Percentiles rank a stretch among this genome's conserved stretches.
phyloP scores from a whole-genome alignment of 2,888 invertebrate genomes.

The Eristalis intricaria region DNA sequence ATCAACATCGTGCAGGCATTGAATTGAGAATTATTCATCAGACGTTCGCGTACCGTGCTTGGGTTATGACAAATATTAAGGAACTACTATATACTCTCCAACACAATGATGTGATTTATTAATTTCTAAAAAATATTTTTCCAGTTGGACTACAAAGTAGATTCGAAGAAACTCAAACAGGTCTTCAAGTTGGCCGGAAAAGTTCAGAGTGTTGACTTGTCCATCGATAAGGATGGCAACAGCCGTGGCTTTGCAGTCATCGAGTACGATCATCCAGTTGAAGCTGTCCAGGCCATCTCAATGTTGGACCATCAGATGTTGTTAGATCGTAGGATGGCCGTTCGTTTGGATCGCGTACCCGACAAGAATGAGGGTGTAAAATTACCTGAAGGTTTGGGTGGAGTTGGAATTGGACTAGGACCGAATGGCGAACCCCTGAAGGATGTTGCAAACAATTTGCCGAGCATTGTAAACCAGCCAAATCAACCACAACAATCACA shows the following conservation, averaged over 20 bases:
- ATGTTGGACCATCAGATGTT: conserved; percentile 98
- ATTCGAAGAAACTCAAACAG: conserved; percentile 95
- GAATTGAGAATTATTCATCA: neutral
- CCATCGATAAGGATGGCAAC: conserved; percentile 96
- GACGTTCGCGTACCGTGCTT: neutral
- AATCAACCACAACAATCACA: conserved; percentile 70
- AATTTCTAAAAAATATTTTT: conserved; percentile 76
- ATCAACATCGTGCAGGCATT: neutral
- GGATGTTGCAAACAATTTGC: conserved; percentile 91
- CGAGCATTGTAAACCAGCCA: conserved; percentile 81
- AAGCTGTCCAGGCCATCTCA: conserved; percentile 97
- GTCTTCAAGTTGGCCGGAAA: conserved; percentile 98
- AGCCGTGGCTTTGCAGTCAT: conserved; percentile 98
- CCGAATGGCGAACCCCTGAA: conserved; percentile 94
- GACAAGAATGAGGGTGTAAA: conserved; percentile 88
- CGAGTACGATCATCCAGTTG: conserved; percentile 98
- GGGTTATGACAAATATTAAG: neutral
- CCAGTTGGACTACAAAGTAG: conserved; percentile 98
- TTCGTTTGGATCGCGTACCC: conserved; percentile 93
- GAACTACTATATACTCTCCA: neutral
- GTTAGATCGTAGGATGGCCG: conserved; percentile 95
- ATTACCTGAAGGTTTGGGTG: conserved; percentile 94
- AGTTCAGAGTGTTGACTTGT: conserved; percentile 94
- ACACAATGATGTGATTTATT: neutral
- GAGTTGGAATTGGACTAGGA: conserved; percentile 96